Evolutionary conservation across 2,888 invertebrate genomes (phyloP).

Genomic region (Unio pictorum): DNA sequence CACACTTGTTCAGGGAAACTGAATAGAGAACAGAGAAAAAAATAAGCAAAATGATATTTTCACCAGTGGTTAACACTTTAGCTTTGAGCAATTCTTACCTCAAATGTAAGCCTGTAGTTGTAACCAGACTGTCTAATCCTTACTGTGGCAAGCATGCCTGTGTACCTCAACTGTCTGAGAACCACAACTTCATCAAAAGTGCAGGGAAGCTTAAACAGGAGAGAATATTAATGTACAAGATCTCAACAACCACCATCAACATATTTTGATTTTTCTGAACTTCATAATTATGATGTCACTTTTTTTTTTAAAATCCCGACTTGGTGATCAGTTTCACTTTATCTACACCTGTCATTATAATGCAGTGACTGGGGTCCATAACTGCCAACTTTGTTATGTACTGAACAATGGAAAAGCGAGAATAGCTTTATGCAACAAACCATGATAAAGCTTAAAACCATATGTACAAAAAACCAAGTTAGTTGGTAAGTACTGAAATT

Average conservation of each 20-base stretch:
- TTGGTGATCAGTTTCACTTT: neutral
- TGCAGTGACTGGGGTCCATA: too few species aligned
- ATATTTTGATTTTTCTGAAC: too few species aligned
- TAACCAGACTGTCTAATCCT: constrained; percentile 95
- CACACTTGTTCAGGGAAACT: too few species aligned
- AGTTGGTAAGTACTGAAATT: too few species aligned
- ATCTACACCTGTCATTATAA: too few species aligned
- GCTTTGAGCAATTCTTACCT: constrained; percentile 69
- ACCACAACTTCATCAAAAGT: constrained; percentile 95
- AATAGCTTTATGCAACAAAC: too few species aligned
- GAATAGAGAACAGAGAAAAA: neutral
- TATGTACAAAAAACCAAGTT: too few species aligned
- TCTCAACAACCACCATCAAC: too few species aligned
- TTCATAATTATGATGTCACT: neutral
- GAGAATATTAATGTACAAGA: neutral
- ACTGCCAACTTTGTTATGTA: too few species aligned
- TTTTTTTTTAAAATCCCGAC: neutral
- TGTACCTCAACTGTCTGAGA: constrained; percentile 90
- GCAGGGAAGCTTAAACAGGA: constrained; percentile 80
- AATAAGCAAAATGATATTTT: neutral
- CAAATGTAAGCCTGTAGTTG: constrained; percentile 92
- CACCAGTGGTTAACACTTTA: neutral
- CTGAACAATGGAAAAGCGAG: too few species aligned
- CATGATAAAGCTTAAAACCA: too few species aligned
- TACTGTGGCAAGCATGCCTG: constrained; percentile 97